phyloP scores from a whole-genome alignment of 2,797 vertebrate species.

The Thripadectes ignobilis region DNA sequence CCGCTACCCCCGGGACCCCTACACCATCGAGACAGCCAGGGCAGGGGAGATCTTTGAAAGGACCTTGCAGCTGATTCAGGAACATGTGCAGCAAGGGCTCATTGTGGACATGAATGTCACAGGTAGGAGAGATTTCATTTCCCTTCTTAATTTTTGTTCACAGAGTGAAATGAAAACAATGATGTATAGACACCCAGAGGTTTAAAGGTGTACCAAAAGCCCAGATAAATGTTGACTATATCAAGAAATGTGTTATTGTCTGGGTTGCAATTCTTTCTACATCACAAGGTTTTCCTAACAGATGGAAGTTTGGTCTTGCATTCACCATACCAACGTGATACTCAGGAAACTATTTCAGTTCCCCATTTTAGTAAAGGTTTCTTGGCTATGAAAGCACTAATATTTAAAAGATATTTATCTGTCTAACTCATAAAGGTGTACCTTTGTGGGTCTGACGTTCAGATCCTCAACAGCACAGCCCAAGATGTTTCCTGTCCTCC shows the following conservation, averaged over 20 bases:
- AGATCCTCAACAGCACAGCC: neutral
- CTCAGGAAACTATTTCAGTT: neutral
- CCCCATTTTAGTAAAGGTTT: neutral
- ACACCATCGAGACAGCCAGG: constrained; percentile 72
- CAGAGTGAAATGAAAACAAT: neutral
- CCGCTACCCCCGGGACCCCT: constrained; percentile 75
- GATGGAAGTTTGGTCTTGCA: neutral
- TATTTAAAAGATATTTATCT: neutral
- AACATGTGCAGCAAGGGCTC: constrained; percentile 71
- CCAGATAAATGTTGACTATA: neutral
- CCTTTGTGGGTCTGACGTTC: neutral
- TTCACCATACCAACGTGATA: fast-evolving
- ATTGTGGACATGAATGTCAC: constrained; percentile 72
- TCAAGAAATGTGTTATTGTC: neutral
- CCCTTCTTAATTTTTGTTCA: fast-evolving
- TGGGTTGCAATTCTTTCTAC: neutral
- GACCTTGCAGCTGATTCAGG: constrained; percentile 75
- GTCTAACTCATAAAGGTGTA: neutral
- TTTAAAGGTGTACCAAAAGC: neutral
- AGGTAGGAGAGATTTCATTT: constrained; percentile 46
- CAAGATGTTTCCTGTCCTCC: neutral
- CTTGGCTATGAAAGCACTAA: neutral
- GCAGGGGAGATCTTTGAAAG: constrained; percentile 77
- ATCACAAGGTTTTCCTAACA: neutral
- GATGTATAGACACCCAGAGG: neutral